phyloP scores from a whole-genome alignment of 1,140 invertebrate genomes.

The Trinorchestia longiramus region DNA sequence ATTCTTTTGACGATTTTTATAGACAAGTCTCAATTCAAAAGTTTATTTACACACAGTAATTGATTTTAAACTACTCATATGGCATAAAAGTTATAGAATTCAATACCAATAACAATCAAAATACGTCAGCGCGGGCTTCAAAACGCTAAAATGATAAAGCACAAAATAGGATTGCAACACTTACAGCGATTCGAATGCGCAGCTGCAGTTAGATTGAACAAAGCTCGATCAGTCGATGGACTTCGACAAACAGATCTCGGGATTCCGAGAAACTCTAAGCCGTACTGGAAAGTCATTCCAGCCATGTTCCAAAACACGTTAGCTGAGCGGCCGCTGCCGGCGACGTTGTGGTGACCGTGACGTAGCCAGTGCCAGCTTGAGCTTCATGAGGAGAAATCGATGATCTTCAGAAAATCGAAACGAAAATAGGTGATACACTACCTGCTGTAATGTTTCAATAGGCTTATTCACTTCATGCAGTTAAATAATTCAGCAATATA shows the following conservation, averaged over 20 bases:
- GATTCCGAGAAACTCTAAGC: slow-evolving; percentile 30
- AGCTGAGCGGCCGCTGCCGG: neutral
- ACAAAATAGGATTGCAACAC: neutral
- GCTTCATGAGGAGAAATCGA: neutral
- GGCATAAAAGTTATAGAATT: too few species aligned
- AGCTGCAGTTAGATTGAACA: neutral
- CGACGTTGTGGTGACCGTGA: slow-evolving; percentile 24
- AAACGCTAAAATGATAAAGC: neutral
- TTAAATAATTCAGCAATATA: too few species aligned
- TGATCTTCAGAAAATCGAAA: neutral
- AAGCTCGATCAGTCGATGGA: slow-evolving; percentile 23
- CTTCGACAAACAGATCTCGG: neutral
- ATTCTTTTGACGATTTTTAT: too few species aligned
- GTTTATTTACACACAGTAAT: too few species aligned
- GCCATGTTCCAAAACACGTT: neutral
- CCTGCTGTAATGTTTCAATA: too few species aligned
- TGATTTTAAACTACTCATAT: too few species aligned
- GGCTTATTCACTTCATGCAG: too few species aligned
- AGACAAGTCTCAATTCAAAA: too few species aligned
- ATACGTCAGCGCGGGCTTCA: neutral
- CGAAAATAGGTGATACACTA: too few species aligned
- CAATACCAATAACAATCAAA: neutral
- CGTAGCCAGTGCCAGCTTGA: slow-evolving; percentile 25
- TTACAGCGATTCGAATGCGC: neutral
- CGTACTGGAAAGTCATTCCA: slow-evolving; percentile 10